Conservation (phyloP, 1,140 invertebrate genomes). For the Panulirus ornatus region DNA sequence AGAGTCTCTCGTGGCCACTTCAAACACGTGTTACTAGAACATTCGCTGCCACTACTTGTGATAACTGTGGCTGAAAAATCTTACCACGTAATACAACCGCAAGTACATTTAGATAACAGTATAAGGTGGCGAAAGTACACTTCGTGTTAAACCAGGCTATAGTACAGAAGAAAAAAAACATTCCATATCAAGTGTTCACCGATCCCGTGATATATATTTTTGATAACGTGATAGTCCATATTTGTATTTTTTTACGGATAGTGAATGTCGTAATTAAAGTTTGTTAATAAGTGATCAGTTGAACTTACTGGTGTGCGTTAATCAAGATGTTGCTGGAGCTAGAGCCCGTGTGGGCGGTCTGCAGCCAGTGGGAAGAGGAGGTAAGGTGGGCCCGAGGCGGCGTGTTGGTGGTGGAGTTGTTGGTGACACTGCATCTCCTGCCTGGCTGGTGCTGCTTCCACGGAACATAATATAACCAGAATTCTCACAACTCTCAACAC, state of each 20-base stretch:
- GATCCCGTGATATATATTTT: neutral
- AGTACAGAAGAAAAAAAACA: neutral
- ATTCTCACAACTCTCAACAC: neutral
- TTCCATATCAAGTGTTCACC: neutral
- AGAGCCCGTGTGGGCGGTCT: slow-evolving; percentile 31
- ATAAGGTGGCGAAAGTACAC: neutral
- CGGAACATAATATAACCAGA: neutral
- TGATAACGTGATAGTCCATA: neutral
- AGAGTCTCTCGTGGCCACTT: neutral
- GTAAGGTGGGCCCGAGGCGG: slow-evolving; percentile 6
- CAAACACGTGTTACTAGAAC: neutral
- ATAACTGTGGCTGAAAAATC: too few species aligned
- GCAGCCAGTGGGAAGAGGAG: slow-evolving; percentile 16
- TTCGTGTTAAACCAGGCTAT: neutral
- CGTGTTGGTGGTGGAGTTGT: neutral
- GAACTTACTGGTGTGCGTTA: too few species aligned
- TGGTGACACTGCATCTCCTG: neutral
- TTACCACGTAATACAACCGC: too few species aligned
- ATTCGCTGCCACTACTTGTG: too few species aligned
- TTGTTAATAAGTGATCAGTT: too few species aligned
- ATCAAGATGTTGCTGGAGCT: slow-evolving; percentile 51
- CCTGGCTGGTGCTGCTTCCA: neutral
- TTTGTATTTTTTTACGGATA: too few species aligned
- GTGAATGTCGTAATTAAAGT: too few species aligned
- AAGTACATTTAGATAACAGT: neutral